Conservation (phyloP, 2,797 vertebrate species). For the Aphelocoma californica region DNA sequence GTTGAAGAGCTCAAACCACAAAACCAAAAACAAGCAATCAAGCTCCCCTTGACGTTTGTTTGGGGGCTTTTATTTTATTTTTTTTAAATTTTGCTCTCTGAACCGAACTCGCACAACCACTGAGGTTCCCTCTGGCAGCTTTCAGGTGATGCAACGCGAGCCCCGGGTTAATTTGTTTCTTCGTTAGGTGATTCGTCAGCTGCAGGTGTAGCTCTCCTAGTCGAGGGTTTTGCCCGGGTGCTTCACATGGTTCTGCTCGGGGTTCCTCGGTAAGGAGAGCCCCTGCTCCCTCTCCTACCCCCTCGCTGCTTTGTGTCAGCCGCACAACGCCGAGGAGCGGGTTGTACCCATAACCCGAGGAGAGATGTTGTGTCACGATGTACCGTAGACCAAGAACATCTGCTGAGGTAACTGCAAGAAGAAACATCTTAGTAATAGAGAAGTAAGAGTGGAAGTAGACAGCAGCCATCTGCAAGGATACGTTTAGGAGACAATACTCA, state of each 20-base stretch:
- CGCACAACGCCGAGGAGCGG: fast-evolving
- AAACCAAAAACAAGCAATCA: background rate
- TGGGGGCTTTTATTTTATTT: fast-evolving
- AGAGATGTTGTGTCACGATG: background rate
- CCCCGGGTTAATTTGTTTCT: background rate
- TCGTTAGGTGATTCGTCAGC: background rate
- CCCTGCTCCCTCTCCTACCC: background rate
- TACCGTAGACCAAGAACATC: background rate
- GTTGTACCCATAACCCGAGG: background rate
- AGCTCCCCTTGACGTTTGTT: background rate
- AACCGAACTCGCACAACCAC: background rate
- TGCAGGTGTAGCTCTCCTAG: background rate
- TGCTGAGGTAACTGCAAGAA: background rate
- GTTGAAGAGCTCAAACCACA: background rate
- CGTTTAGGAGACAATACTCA: background rate
- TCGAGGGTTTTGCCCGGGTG: background rate
- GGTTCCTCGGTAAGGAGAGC: background rate
- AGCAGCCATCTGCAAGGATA: background rate
- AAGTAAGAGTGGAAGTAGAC: background rate
- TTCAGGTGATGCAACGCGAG: background rate
- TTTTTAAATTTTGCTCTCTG: background rate
- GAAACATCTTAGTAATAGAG: background rate
- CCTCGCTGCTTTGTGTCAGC: background rate
- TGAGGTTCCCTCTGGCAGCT: background rate
- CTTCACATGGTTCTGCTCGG: background rate